A percentile compares a stretch with the other conserved stretches of the same genome.
Conservation (phyloP, 2,113 vertebrate genomes). For the Columba livia region DNA sequence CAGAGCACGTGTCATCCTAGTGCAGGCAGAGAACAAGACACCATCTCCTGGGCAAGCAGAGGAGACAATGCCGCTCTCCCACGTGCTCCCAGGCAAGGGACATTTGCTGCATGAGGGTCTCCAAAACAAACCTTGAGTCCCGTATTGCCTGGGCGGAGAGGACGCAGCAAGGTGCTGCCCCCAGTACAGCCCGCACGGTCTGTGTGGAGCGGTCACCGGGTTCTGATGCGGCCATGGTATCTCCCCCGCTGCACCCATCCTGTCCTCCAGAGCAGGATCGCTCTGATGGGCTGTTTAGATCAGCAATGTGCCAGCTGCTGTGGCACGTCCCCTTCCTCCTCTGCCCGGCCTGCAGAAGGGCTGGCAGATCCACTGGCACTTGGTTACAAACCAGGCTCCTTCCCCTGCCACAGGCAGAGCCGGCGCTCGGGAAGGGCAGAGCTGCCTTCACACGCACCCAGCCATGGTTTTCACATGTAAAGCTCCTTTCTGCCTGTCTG, state of each 20-base stretch:
- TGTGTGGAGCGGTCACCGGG: fast-evolving
- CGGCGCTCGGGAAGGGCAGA: fast-evolving
- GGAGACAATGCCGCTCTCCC: background rate
- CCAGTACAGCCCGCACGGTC: background rate
- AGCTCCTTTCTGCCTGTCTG: background rate
- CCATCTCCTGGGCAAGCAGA: background rate
- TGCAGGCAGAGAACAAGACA: background rate
- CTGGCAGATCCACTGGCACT: background rate
- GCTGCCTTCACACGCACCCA: background rate
- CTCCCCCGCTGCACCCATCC: background rate
- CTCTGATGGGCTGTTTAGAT: fast-evolving
- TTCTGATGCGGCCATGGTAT: background rate
- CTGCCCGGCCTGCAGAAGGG: background rate
- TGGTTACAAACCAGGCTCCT: background rate
- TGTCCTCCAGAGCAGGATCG: fast-evolving
- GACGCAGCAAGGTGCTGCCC: fast-evolving
- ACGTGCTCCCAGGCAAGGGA: background rate
- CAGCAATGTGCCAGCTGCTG: fast-evolving
- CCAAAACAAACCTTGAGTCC: fast-evolving
- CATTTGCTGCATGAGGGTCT: fast-evolving
- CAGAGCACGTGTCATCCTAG: background rate
- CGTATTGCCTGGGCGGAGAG: background rate
- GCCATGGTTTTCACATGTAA: fast-evolving
- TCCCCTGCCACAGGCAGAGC: background rate
- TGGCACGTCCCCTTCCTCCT: fast-evolving